Percentiles rank a stretch among this genome's conserved stretches.
Conservation (phyloP, 2,113 vertebrate genomes). For the Formicarius rufipectus region DNA sequence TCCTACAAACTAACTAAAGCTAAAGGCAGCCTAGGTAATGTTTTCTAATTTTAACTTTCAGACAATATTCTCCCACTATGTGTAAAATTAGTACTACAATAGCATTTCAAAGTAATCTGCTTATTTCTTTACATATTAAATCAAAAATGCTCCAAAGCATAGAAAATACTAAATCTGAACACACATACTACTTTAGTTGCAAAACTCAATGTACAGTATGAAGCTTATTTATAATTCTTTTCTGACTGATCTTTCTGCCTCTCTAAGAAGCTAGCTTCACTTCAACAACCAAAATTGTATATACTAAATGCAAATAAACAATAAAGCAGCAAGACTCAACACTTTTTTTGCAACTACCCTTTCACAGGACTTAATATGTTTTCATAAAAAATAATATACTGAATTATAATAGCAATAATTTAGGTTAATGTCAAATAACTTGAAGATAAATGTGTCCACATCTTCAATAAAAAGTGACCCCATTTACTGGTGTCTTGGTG, state of each 20-base stretch:
- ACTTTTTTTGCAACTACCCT: slow-evolving; percentile 35
- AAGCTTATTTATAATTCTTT: slow-evolving; percentile 37
- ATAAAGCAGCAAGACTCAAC: slow-evolving; percentile 35
- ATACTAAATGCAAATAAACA: slow-evolving; percentile 46
- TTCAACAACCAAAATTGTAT: slow-evolving; percentile 24
- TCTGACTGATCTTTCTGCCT: slow-evolving; percentile 29
- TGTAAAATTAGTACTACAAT: slow-evolving; percentile 52
- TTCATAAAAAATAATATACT: slow-evolving; percentile 65
- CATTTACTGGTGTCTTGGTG: neutral
- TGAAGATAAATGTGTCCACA: slow-evolving; percentile 51
- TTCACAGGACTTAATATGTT: slow-evolving; percentile 70
- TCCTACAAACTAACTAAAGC: neutral
- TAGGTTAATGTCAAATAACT: slow-evolving; percentile 64
- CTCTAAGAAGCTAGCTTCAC: slow-evolving; percentile 22
- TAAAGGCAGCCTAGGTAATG: slow-evolving; percentile 37
- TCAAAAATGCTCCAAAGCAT: slow-evolving; percentile 36
- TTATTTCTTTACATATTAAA: slow-evolving; percentile 52
- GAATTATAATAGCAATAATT: slow-evolving; percentile 71
- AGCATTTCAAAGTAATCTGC: slow-evolving; percentile 50
- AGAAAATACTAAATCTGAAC: slow-evolving; percentile 49
- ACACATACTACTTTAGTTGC: slow-evolving; percentile 48
- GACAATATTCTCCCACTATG: neutral
- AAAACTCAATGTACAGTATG: slow-evolving; percentile 56
- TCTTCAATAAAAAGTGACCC: slow-evolving; percentile 8
- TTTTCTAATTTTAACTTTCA: slow-evolving; percentile 53